A percentile compares a stretch with the other conserved stretches of the same genome.
These are phyloP conservation scores for Hermodice carunculata DNA, from an alignment of 2,888 invertebrate genomes.

Conservation along the genomic window DNA sequence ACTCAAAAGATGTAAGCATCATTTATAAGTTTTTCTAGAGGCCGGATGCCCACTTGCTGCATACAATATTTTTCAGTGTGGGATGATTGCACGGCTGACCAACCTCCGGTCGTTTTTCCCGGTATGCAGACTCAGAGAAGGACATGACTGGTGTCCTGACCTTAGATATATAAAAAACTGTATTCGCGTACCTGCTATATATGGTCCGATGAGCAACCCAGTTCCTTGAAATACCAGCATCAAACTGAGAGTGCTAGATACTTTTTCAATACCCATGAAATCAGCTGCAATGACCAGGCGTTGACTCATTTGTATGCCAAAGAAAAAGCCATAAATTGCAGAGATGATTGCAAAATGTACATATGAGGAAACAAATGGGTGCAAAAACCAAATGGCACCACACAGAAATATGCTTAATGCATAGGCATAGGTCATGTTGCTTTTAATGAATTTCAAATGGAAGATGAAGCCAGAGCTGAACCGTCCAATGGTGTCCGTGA, in stretches of 20 bases:
- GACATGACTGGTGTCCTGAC: no score
- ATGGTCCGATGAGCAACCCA: conserved; percentile 53
- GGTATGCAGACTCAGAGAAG: no score
- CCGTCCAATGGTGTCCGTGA: conserved; percentile 91
- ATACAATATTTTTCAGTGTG: no score
- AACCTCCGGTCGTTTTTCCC: no score
- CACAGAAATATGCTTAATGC: conserved; percentile 44
- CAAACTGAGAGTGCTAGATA: conserved; percentile 54
- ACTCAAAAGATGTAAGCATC: no score
- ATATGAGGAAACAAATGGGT: conserved; percentile 41
- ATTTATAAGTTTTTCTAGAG: no score
- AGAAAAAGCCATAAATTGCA: conserved; percentile 43
- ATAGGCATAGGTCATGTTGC: conserved; percentile 41
- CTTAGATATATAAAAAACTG: no score
- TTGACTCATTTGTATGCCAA: conserved; percentile 51
- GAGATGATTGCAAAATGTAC: conserved; percentile 38
- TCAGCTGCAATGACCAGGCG: conserved; percentile 53
- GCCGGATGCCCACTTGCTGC: no score
- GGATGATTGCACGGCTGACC: no score
- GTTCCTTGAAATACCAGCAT: conserved; percentile 53
- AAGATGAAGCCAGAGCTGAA: conserved; percentile 70
- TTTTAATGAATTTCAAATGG: conserved; percentile 42
- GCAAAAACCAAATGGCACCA: conserved; percentile 30
- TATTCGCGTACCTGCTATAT: conserved; percentile 55
- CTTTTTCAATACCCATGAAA: conserved; percentile 47